phyloP scores from a whole-genome alignment of 1,140 invertebrate species.

The Centruroides vittatus region DNA sequence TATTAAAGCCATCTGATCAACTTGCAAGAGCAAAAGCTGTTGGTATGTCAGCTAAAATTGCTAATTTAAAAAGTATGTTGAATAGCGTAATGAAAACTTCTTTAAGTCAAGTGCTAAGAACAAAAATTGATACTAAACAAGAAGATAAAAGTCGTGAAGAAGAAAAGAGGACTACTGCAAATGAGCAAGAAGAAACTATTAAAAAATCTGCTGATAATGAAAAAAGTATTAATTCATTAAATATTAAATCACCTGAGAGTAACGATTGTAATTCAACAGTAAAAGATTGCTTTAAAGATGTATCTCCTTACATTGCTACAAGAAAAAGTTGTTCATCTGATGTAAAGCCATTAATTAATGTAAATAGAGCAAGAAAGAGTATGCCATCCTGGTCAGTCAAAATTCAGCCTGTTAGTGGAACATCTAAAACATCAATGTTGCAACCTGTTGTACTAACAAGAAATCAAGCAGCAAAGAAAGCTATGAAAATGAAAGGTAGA shows the following conservation, averaged over 20 bases:
- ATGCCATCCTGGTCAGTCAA: not conserved
- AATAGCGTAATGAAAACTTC: slow-evolving; percentile 11
- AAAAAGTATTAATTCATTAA: not conserved
- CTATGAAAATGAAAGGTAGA: slow-evolving; percentile 1
- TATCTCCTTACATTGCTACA: not conserved
- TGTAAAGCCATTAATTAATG: not conserved
- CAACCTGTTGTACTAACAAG: not conserved
- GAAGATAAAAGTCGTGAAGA: slow-evolving; percentile 1
- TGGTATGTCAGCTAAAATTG: not conserved
- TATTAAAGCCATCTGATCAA: not conserved
- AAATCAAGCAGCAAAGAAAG: not conserved
- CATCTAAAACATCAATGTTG: not conserved
- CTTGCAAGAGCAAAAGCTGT: not conserved
- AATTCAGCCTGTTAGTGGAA: not conserved
- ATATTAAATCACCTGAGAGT: too few relatives aligned
- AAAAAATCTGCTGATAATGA: not conserved
- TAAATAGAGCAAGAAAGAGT: not conserved
- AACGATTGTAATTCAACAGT: too few relatives aligned
- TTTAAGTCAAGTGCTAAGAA: slow-evolving; percentile 12
- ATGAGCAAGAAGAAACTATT: not conserved
- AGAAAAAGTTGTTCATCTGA: not conserved
- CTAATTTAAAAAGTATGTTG: not conserved
- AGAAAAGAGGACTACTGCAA: not conserved
- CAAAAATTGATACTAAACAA: slow-evolving; percentile 7
- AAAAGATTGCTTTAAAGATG: too few relatives aligned